These are phyloP conservation scores for Cetoscarus ocellatus DNA, from an alignment of 2,797 vertebrate genomes.

Conservation along the genomic window DNA sequence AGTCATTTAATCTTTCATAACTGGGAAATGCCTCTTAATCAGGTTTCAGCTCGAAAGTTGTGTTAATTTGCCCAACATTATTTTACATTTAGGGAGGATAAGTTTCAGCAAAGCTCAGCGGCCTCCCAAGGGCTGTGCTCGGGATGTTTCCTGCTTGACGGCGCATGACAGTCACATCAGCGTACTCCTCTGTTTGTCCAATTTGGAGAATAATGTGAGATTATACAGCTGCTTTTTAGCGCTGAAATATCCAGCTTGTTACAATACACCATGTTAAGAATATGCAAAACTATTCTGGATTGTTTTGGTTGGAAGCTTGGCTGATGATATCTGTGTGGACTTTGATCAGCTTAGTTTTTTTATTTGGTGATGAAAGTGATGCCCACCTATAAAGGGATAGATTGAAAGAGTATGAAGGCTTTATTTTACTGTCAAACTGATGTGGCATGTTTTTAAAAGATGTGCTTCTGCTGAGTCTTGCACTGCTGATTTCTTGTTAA, in stretches of 20 bases:
- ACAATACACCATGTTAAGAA: not conserved
- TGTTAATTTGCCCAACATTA: constrained; percentile 63
- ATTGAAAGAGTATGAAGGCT: constrained; percentile 3
- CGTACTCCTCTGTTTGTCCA: constrained; percentile 16
- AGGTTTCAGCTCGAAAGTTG: constrained; percentile 63
- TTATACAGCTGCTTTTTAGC: constrained; percentile 1
- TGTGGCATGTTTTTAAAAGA: constrained; percentile 39
- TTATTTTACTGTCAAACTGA: constrained; percentile 56
- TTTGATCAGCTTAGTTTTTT: constrained; percentile 17
- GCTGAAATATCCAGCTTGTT: not conserved
- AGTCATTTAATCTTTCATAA: constrained; percentile 72
- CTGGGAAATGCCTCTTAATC: constrained; percentile 65
- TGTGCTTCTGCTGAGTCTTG: constrained; percentile 33
- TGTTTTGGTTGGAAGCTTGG: constrained; percentile 24
- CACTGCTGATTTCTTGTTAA: constrained; percentile 41
- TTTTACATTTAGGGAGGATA: constrained; percentile 39
- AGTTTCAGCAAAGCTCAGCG: constrained; percentile 39
- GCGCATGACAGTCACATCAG: constrained; percentile 32
- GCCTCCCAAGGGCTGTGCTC: constrained; percentile 26
- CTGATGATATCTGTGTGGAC: constrained; percentile 18
- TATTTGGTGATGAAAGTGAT: constrained; percentile 22
- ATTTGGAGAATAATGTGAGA: constrained; percentile 26
- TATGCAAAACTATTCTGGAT: constrained; percentile 7
- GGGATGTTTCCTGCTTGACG: constrained; percentile 34
- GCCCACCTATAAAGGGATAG: constrained; percentile 1